Percentiles rank a stretch among this genome's conserved stretches.
Evolutionary conservation across 2,113 vertebrate genomes (phyloP).

Genomic region (Calonectris borealis): DNA sequence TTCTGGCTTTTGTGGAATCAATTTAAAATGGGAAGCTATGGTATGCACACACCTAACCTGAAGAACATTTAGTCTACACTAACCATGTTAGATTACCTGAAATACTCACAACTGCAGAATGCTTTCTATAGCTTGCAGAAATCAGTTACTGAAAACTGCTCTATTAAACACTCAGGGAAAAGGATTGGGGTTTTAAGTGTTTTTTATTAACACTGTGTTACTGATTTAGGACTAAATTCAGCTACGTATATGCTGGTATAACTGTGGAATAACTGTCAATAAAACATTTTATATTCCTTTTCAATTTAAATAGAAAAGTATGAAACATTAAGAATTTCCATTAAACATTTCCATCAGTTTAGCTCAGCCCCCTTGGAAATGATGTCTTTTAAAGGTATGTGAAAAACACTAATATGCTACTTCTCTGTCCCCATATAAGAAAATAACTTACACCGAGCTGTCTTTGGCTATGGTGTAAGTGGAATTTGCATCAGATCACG

Average conservation of each 20-base stretch:
- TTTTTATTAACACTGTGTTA: neutral
- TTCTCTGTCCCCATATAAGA: neutral
- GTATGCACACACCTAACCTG: neutral
- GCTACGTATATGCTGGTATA: neutral
- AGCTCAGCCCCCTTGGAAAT: neutral
- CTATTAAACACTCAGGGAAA: neutral
- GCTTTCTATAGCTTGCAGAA: neutral
- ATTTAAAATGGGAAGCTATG: neutral
- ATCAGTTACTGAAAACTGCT: neutral
- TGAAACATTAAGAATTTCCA: neutral
- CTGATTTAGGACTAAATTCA: neutral
- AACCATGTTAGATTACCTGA: neutral
- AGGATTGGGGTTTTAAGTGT: neutral
- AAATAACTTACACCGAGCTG: neutral
- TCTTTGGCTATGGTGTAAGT: neutral
- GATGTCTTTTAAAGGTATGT: neutral
- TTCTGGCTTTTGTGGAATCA: neutral
- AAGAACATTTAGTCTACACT: neutral
- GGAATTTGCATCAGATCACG: neutral
- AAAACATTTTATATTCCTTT: neutral
- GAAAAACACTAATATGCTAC: neutral
- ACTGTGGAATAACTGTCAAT: neutral
- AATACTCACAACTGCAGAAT: neutral
- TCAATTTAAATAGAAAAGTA: neutral
- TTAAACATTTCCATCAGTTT: neutral